Evolutionary conservation across 2,888 invertebrate species (phyloP).

Genomic region (Cheilosia grossa): DNA sequence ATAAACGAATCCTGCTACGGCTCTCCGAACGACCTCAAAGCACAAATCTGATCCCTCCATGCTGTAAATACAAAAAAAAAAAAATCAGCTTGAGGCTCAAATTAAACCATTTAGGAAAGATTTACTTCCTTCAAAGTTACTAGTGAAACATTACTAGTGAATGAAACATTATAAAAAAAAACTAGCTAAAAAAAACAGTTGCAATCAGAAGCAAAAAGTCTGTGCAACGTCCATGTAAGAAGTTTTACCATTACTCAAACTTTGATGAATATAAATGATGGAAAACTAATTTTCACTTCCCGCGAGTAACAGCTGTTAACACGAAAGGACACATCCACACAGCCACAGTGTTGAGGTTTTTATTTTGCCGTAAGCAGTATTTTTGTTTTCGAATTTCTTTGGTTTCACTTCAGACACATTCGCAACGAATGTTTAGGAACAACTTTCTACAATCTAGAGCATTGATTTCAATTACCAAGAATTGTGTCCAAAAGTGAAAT

Average conservation of each 20-base stretch:
- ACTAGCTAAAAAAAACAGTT: neutral
- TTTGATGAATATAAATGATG: conserved; percentile 60
- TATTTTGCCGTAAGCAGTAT: conserved; percentile 3
- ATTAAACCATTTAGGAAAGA: neutral
- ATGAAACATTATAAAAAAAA: neutral
- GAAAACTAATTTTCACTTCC: conserved; percentile 36
- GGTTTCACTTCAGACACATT: conserved; percentile 17
- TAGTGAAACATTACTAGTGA: neutral
- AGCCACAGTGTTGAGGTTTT: conserved; percentile 12
- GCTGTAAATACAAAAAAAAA: conserved; percentile 85
- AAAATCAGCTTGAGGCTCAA: conserved; percentile 16
- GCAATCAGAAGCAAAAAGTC: conserved; percentile 7
- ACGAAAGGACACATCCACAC: conserved; percentile 29
- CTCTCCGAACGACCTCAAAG: conserved; percentile 98
- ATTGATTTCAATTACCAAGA: neutral
- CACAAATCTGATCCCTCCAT: conserved; percentile 99
- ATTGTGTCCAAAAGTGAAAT: neutral
- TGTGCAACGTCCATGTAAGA: conserved; percentile 18
- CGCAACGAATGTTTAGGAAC: neutral
- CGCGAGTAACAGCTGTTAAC: conserved; percentile 40
- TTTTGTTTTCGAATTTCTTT: conserved; percentile 18
- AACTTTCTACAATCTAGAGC: neutral
- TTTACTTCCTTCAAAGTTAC: neutral
- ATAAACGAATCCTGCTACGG: conserved; percentile 98
- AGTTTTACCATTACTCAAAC: conserved; percentile 41